Conservation (phyloP, 2,888 invertebrate species). For the Lepeophtheirus nordmannii region DNA sequence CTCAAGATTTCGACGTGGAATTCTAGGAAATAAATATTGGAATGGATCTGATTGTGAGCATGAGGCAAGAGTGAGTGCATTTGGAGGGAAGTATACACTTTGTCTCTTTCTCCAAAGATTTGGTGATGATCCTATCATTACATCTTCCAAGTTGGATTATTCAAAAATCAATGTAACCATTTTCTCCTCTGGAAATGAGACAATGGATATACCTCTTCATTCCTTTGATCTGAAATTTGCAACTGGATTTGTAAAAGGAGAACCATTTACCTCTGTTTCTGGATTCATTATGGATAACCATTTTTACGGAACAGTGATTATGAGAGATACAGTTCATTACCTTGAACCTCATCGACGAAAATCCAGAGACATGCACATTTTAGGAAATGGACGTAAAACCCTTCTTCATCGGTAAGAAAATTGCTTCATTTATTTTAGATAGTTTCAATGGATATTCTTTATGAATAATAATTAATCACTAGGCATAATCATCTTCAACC, state of each 20-base stretch:
- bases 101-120: neutral
- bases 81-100: neutral
- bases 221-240: slow-evolving; percentile 14
- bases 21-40: neutral
- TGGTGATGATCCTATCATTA: slow-evolving; percentile 1
- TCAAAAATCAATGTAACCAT: slow-evolving; percentile 11
- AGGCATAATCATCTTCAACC: neutral
- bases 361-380: slow-evolving; percentile 18
- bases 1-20: neutral
- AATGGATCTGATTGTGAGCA: neutral
- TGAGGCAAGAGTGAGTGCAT: neutral
- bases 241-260: slow-evolving; percentile 7
- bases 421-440: neutral
- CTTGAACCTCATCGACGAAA: slow-evolving; percentile 14
- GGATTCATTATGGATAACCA: slow-evolving; percentile 15
- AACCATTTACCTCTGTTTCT: slow-evolving; percentile 6
- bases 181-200: neutral
- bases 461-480: neutral
- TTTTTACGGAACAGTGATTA: slow-evolving; percentile 17
- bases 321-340: slow-evolving; percentile 17
- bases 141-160: neutral
- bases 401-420: slow-evolving; percentile 7
- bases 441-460: neutral
- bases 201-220: neutral
- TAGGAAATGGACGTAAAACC: slow-evolving; percentile 15